Conservation (phyloP, 2,113 vertebrate genomes). For the Cariama cristata region DNA sequence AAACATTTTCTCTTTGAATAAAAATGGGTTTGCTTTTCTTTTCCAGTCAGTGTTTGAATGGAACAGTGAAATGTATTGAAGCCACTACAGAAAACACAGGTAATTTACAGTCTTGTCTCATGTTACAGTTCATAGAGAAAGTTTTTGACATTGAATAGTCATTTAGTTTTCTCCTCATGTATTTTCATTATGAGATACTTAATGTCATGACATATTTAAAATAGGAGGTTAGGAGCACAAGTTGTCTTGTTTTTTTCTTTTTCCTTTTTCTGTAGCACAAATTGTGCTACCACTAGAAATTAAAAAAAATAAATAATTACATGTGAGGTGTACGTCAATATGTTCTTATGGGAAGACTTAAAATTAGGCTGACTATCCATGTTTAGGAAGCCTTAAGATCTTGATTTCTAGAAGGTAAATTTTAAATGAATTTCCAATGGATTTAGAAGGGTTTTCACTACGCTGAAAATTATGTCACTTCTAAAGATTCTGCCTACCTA, state of each 20-base stretch:
- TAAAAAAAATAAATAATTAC: neutral
- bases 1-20: neutral
- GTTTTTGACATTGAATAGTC: neutral
- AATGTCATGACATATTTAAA: neutral
- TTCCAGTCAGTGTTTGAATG: slow-evolving; percentile 81
- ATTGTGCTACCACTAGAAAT: neutral
- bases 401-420: neutral
- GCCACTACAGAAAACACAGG: slow-evolving; percentile 71
- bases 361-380: neutral
- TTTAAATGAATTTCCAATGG: neutral
- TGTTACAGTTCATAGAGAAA: neutral
- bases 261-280: neutral
- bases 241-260: neutral
- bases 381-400: neutral
- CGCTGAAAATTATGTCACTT: neutral
- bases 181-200: neutral
- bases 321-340: neutral
- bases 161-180: neutral
- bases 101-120: slow-evolving; percentile 29
- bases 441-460: neutral
- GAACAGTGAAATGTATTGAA: slow-evolving; percentile 81
- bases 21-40: slow-evolving; percentile 34
- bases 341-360: neutral
- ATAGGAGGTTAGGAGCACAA: neutral
- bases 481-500: neutral